These are phyloP conservation scores for Pseudanteris insignis DNA, from an alignment of 2,888 invertebrate genomes.

Conservation along the genomic window DNA sequence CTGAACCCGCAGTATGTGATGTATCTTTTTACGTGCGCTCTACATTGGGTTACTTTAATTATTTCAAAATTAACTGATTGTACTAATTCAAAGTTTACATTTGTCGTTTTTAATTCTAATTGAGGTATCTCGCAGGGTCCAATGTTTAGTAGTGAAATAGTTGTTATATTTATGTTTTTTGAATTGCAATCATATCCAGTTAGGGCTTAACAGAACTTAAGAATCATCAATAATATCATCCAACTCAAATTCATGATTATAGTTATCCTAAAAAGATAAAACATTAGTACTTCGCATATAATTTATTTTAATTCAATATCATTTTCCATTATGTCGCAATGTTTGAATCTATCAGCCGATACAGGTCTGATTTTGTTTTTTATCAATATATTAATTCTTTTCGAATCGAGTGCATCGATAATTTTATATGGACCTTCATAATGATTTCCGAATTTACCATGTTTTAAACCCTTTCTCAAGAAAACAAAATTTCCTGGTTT, in stretches of 20 bases:
- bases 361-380: background rate
- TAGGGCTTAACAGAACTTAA: too few species aligned
- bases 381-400: background rate
- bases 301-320: too few species aligned
- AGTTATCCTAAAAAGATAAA: too few species aligned
- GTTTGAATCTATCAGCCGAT: background rate
- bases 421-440: background rate
- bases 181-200: conserved; percentile 19
- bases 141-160: conserved; percentile 16
- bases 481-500: background rate
- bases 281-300: too few species aligned
- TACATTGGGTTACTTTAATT: too few species aligned
- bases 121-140: conserved; percentile 18
- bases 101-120: too few species aligned
- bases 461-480: background rate
- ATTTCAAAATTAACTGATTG: too few species aligned
- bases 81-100: too few species aligned
- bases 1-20: conserved; percentile 4
- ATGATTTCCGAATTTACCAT: conserved; percentile 1
- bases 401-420: background rate
- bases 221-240: too few species aligned
- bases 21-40: background rate
- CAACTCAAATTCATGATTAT: too few species aligned
- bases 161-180: conserved; percentile 15
- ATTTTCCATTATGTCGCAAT: background rate